Evolutionary conservation across 2,113 vertebrate genomes (phyloP).

Genomic region (Hemichromis elongatus): DNA sequence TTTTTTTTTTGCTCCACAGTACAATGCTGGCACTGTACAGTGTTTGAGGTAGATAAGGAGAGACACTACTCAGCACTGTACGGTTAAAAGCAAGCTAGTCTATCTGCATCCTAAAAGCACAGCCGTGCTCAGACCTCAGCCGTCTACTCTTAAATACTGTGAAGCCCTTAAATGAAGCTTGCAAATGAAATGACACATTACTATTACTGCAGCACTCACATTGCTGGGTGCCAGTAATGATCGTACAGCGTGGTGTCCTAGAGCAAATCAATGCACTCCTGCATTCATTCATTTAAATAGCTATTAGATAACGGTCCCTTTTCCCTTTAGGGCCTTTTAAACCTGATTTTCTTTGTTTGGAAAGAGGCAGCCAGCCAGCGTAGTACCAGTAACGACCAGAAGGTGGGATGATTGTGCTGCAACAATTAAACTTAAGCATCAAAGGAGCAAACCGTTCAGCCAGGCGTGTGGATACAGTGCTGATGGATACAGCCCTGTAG

Average conservation of each 20-base stretch:
- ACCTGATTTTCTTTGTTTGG: constrained; percentile 24
- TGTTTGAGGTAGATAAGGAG: constrained; percentile 71
- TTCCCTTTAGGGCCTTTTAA: constrained; percentile 7
- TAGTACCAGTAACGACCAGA: constrained; percentile 8
- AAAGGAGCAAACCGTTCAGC: neutral
- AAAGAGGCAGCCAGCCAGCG: neutral
- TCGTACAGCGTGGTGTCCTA: constrained; percentile 11
- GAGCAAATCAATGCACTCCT: constrained; percentile 10
- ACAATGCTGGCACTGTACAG: constrained; percentile 37
- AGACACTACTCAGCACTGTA: constrained; percentile 47
- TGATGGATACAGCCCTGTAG: neutral
- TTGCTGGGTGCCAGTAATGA: constrained; percentile 10
- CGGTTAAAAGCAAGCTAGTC: constrained; percentile 7
- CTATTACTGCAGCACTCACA: neutral
- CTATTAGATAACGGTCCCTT: constrained; percentile 32
- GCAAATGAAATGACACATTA: neutral
- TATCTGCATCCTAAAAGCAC: neutral
- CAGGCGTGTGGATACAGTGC: neutral
- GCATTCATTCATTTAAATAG: constrained; percentile 16
- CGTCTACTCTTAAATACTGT: neutral
- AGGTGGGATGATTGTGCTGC: constrained; percentile 29
- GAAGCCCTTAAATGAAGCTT: constrained; percentile 7
- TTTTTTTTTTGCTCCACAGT: constrained; percentile 26
- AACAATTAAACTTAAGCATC: neutral
- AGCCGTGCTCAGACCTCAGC: neutral